Conservation (phyloP, 2,113 vertebrate genomes). For the Cyprinodon variegatus region DNA sequence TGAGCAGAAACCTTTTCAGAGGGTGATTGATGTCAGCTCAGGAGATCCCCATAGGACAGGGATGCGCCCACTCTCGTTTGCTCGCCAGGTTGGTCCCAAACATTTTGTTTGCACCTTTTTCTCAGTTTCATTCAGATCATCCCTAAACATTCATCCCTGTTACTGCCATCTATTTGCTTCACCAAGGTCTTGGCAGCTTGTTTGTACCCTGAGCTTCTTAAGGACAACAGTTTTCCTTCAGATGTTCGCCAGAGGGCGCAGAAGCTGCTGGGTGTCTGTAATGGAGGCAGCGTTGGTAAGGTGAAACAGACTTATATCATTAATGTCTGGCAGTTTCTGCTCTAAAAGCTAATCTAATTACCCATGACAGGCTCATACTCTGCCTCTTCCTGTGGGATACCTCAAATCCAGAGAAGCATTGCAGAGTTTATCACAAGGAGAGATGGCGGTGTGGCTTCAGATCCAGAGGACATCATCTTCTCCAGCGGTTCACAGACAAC, state of each 20-base stretch:
- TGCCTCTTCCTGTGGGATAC: slow-evolving; percentile 40
- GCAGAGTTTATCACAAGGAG: slow-evolving; percentile 68
- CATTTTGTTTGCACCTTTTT: neutral
- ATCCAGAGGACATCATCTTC: slow-evolving; percentile 63
- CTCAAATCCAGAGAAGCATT: slow-evolving; percentile 51
- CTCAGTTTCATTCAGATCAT: neutral
- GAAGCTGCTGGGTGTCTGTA: slow-evolving; percentile 61
- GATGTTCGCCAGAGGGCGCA: slow-evolving; percentile 66
- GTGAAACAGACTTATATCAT: neutral
- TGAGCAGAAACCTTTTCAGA: slow-evolving; percentile 25
- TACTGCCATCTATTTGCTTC: neutral
- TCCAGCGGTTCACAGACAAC: slow-evolving; percentile 56
- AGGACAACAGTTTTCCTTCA: slow-evolving; percentile 34
- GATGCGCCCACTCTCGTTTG: slow-evolving; percentile 60
- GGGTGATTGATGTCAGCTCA: slow-evolving; percentile 57
- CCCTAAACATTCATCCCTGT: neutral
- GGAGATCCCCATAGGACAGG: slow-evolving; percentile 55
- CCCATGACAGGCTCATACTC: slow-evolving; percentile 67
- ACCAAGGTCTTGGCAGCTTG: slow-evolving; percentile 69
- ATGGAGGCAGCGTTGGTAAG: slow-evolving; percentile 70
- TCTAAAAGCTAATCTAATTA: neutral
- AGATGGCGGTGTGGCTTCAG: slow-evolving; percentile 63
- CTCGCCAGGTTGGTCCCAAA: slow-evolving; percentile 65
- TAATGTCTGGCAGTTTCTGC: neutral
- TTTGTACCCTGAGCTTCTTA: slow-evolving; percentile 65